Evolutionary conservation across 1,140 invertebrate genomes (phyloP).

Genomic region (Trinorchestia longiramus): DNA sequence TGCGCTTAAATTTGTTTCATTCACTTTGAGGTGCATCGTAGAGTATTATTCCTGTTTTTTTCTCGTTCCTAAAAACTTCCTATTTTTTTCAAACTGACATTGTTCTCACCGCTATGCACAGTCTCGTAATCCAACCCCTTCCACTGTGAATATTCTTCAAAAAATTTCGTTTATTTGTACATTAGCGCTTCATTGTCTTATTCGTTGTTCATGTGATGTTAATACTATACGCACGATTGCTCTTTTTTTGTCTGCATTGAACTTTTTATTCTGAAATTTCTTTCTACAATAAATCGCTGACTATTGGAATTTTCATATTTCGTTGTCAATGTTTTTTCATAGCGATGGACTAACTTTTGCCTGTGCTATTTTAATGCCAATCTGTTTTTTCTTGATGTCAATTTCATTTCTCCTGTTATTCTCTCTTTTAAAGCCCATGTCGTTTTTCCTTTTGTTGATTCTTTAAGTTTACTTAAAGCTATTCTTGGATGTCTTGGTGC

Average conservation of each 20-base stretch:
- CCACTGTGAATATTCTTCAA: not conserved
- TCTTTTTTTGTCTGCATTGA: not conserved
- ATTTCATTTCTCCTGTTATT: not conserved
- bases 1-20: not conserved
- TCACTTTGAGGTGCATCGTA: not conserved
- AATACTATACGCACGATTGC: not conserved
- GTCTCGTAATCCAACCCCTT: not conserved
- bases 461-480: not conserved
- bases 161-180: not conserved
- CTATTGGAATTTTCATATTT: not conserved
- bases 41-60: not conserved
- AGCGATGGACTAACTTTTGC: not conserved
- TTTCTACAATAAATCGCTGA: not conserved
- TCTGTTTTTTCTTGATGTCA: not conserved
- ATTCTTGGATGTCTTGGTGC: not conserved
- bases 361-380: not conserved
- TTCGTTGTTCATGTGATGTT: not conserved
- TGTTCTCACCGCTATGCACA: not conserved
- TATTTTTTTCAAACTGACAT: not conserved
- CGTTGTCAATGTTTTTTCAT: not conserved
- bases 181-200: not conserved
- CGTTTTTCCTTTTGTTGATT: not conserved
- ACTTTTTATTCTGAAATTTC: not conserved
- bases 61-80: not conserved
- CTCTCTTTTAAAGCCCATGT: not conserved